Conservation (phyloP, 1,140 invertebrate genomes). For the Heliconius himera region DNA sequence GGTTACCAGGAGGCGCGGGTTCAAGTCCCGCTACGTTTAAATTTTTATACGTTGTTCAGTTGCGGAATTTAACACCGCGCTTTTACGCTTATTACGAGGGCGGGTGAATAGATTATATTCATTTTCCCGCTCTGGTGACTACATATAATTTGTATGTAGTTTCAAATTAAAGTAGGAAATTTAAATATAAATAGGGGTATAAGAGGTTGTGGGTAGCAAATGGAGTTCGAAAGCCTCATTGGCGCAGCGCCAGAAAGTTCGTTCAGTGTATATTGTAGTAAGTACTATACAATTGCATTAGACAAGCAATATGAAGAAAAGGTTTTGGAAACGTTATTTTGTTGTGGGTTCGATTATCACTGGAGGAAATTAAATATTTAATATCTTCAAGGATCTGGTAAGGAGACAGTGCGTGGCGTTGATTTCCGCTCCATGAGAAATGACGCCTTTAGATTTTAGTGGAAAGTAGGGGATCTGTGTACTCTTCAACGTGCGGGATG, state of each 20-base stretch:
- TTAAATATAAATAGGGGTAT: slow-evolving; percentile 41
- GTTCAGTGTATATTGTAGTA: not conserved
- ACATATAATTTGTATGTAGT: slow-evolving; percentile 23
- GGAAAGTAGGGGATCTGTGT: too few relatives aligned
- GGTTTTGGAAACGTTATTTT: not conserved
- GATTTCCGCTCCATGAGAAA: too few relatives aligned
- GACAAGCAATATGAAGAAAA: slow-evolving; percentile 7
- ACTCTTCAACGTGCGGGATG: too few relatives aligned
- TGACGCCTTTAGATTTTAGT: too few relatives aligned
- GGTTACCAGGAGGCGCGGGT: too few relatives aligned
- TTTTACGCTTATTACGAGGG: not conserved
- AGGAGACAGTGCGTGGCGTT: too few relatives aligned
- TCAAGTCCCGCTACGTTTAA: too few relatives aligned
- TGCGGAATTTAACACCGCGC: not conserved
- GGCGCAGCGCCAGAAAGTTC: slow-evolving; percentile 27
- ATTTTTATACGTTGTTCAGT: too few relatives aligned
- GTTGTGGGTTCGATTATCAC: too few relatives aligned
- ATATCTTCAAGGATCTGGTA: not conserved
- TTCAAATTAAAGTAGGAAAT: slow-evolving; percentile 39
- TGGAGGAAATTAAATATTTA: too few relatives aligned
- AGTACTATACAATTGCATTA: slow-evolving; percentile 31
- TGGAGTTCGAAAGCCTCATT: slow-evolving; percentile 38
- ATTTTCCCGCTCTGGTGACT: not conserved
- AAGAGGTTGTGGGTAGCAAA: slow-evolving; percentile 35
- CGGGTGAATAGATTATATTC: not conserved